phyloP scores from a whole-genome alignment of 1,140 invertebrate genomes.

The Oedothorax gibbosus region DNA sequence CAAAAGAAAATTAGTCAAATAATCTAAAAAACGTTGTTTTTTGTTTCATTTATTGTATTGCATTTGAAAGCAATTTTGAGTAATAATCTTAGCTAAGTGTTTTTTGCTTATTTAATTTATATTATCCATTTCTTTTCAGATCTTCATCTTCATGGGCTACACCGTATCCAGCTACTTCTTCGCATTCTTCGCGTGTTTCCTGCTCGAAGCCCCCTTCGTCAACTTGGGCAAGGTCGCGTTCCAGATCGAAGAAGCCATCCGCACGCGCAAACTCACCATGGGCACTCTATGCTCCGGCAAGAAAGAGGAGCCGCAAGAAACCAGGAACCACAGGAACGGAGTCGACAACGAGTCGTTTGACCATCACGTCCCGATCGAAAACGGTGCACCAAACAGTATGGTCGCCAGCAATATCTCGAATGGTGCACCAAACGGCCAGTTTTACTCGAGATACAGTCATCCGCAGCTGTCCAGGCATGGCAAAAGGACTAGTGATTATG shows the following conservation, averaged over 20 bases:
- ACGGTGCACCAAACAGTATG: too few relatives aligned
- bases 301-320: neutral
- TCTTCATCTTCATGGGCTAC: slow-evolving; percentile 42
- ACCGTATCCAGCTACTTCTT: slow-evolving; percentile 11
- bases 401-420: neutral
- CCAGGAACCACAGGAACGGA: neutral
- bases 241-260: slow-evolving; percentile 23
- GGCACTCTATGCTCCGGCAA: neutral
- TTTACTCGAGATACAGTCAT: neutral
- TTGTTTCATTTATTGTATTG: too few relatives aligned
- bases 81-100: too few relatives aligned
- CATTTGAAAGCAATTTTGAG: too few relatives aligned
- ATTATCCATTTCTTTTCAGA: neutral
- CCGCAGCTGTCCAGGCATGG: neutral
- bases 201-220: slow-evolving; percentile 25
- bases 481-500: too few relatives aligned
- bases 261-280: slow-evolving; percentile 7
- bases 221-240: slow-evolving; percentile 37
- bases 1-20: too few relatives aligned
- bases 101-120: too few relatives aligned
- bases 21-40: too few relatives aligned
- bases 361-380: neutral
- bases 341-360: neutral
- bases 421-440: neutral
- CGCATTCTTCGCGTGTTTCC: neutral